Percentiles rank a stretch among this genome's conserved stretches.
Evolutionary conservation across 1,140 invertebrate genomes (phyloP).

Genomic region (Phthorimaea operculella): DNA sequence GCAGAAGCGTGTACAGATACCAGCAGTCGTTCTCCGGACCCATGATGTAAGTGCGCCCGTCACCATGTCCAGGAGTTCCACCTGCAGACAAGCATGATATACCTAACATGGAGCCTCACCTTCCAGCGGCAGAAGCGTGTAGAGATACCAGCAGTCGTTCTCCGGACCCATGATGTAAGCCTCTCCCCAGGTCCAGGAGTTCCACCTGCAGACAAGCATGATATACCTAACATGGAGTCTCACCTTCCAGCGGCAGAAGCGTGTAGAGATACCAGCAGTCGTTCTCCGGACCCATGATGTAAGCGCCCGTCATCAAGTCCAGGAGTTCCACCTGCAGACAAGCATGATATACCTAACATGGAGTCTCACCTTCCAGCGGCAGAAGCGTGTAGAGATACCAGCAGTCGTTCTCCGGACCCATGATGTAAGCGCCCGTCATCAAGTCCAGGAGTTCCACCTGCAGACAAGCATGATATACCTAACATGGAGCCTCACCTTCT

Average conservation of each 20-base stretch:
- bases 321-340: conserved; percentile 75
- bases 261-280: conserved; percentile 95
- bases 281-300: conserved; percentile 88
- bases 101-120: too few relatives aligned
- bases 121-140: conserved; percentile 77
- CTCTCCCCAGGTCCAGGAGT: conserved; percentile 87
- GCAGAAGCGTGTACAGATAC: conserved; percentile 91
- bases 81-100: conserved; percentile 39
- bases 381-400: conserved; percentile 93
- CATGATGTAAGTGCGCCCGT: conserved; percentile 93
- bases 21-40: conserved; percentile 84
- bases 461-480: conserved; percentile 12
- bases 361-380: conserved; percentile 61
- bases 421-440: conserved; percentile 88
- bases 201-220: conserved; percentile 68
- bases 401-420: conserved; percentile 85
- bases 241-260: conserved; percentile 69
- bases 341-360: conserved; percentile 10
- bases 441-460: conserved; percentile 83
- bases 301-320: conserved; percentile 87
- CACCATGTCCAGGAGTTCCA: conserved; percentile 84
- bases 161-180: conserved; percentile 93
- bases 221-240: too few relatives aligned
- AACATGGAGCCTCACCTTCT: conserved; percentile 60
- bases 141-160: conserved; percentile 89